phyloP scores from a whole-genome alignment of 2,888 invertebrate species.

The Spodoptera littoralis region DNA sequence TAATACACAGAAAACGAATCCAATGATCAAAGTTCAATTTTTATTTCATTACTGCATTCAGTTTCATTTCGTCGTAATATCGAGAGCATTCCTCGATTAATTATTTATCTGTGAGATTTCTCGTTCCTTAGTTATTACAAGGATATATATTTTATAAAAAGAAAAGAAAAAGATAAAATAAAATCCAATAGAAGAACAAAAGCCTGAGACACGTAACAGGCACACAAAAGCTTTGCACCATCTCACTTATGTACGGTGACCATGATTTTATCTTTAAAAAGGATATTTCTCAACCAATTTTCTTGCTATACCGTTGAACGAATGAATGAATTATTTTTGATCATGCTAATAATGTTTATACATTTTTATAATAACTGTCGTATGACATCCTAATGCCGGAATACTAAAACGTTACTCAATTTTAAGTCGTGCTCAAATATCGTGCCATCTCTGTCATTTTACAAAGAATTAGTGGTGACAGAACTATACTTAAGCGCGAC shows the following conservation, averaged over 20 bases:
- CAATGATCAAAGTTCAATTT: not conserved
- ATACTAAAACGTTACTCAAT: no score
- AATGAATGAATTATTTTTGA: no score
- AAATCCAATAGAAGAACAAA: constrained; percentile 61
- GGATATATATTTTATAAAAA: constrained; percentile 40
- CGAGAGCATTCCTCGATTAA: constrained; percentile 24
- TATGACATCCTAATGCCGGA: no score
- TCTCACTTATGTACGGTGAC: constrained; percentile 57
- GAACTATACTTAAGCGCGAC: no score
- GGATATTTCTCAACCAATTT: not conserved
- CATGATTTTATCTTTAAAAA: not conserved
- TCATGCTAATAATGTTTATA: no score
- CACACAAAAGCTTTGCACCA: constrained; percentile 63
- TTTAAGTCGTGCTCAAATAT: no score
- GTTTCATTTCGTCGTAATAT: constrained; percentile 11
- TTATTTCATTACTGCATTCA: constrained; percentile 20
- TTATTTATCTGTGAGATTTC: constrained; percentile 45
- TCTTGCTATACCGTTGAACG: no score
- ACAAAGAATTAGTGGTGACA: no score
- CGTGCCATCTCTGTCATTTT: no score
- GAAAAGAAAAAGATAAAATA: constrained; percentile 52
- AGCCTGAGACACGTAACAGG: constrained; percentile 53
- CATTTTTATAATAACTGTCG: no score
- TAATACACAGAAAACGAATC: no score
- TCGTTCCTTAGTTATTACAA: constrained; percentile 47